Conservation (phyloP, 1,140 invertebrate species). For the Sesamia nonagrioides region DNA sequence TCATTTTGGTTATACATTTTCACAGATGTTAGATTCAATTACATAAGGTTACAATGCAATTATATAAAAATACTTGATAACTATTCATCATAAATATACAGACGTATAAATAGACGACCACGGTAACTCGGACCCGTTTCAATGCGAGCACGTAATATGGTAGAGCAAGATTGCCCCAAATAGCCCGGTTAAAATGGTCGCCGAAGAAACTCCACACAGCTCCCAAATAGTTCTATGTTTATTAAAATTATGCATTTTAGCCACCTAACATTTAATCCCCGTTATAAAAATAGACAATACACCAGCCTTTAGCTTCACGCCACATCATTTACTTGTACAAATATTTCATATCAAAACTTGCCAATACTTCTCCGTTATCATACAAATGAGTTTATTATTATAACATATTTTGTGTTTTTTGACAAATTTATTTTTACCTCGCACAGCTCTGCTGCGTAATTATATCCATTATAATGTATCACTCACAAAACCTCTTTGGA, state of each 20-base stretch:
- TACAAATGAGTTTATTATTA: constrained; percentile 58
- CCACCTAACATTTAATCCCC: constrained; percentile 77
- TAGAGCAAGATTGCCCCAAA: not conserved
- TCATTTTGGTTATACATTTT: constrained; percentile 13
- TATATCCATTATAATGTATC: not conserved
- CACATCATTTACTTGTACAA: constrained; percentile 62
- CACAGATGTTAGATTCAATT: constrained; percentile 24
- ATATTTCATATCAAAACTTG: constrained; percentile 72
- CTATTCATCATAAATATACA: constrained; percentile 49
- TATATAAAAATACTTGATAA: constrained; percentile 54
- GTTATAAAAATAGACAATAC: constrained; percentile 79
- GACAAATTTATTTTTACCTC: constrained; percentile 62
- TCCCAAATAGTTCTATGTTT: constrained; percentile 49
- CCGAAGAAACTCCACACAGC: constrained; percentile 38
- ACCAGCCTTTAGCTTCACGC: constrained; percentile 50
- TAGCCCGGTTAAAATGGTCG: constrained; percentile 22
- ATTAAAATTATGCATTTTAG: constrained; percentile 71
- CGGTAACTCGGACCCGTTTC: constrained; percentile 8
- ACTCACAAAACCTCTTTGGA: not conserved
- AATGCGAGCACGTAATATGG: not conserved
- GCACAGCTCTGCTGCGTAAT: not conserved
- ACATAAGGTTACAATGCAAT: constrained; percentile 45
- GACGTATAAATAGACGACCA: constrained; percentile 47
- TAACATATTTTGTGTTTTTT: constrained; percentile 53
- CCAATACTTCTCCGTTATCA: constrained; percentile 60